Percentiles rank a stretch among this genome's conserved stretches.
Conservation (phyloP, 2,113 vertebrate species). For the Butorides virescens region DNA sequence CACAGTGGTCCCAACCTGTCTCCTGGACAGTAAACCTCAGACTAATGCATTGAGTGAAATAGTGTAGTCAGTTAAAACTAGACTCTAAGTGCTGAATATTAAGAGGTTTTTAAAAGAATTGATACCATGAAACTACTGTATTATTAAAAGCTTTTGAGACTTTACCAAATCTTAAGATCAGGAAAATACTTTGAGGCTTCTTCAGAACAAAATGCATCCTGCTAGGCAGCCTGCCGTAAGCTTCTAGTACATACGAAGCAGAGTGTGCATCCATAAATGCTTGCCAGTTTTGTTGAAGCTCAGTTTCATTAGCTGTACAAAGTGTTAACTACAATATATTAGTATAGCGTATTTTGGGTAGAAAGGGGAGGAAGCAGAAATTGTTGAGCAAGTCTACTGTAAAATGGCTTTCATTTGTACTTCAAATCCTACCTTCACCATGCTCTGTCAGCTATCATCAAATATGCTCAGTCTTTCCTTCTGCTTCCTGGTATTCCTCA, state of each 20-base stretch:
- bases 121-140: neutral
- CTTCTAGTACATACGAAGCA: neutral
- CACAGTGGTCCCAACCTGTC: neutral
- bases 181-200: neutral
- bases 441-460: neutral
- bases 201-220: neutral
- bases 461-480: neutral
- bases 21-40: neutral
- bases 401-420: neutral
- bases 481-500: neutral
- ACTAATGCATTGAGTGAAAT: neutral
- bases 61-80: neutral
- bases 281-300: neutral
- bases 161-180: neutral
- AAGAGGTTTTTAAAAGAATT: neutral
- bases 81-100: neutral
- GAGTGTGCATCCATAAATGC: neutral
- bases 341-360: neutral
- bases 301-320: neutral
- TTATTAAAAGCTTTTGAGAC: neutral
- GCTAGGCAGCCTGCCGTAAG: neutral
- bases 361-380: neutral
- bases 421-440: neutral
- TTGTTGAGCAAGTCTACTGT: neutral
- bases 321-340: neutral